Base-by-base conservation (phyloP, 2,888 invertebrate genomes). In the Xanthostigma xanthostigma region DNA sequence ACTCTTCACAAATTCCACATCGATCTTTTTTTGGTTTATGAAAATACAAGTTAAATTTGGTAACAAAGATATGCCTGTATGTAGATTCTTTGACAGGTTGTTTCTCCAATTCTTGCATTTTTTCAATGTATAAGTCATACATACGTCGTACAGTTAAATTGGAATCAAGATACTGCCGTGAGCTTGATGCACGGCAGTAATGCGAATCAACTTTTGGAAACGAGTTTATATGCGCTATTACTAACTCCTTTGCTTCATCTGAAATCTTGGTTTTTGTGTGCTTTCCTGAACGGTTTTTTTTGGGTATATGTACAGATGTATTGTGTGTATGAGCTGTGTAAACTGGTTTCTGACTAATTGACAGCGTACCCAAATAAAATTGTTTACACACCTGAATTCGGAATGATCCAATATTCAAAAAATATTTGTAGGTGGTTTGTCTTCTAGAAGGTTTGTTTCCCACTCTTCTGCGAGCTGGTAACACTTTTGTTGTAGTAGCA, bases 41-140 rank as follows among this genome's bases (percentile, higher is more conserved):
- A n/a, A n/a, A 53, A 36, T 41, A 36, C 11, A 48, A 33, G 36
- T 52, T 52, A 40, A 47, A 52, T 34, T 52, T 39, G 41, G 44
- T 44, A 36, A 40, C 43, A 14, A 52, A 51, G 37, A 52, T 52
- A 13, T 47, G 36, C 27, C 49, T 3, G 14, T 49, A 51, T 33
- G 27, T 12, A 36, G 36, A 36, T 40, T 44, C 11, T 37, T 44
- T 48, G 39, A 51, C 42, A 35, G 48, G 45, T 34, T 43, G 34
- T 13, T 40, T 44, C 10, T 12, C 14, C 9, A 38, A 4, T 17
- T 17, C 4, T 3, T 17, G 3, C 4, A 17, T 36, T 41, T 41
- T 45, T 45, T 44, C 27, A 35, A 14, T 17, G 27, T 42, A 49
- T 33, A 46, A 17, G 35, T 27, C 40, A 40, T 49, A 49, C 48